A percentile compares a stretch with the other conserved stretches of the same genome.
phyloP scores from a whole-genome alignment of 2,888 invertebrate genomes.

The Podotricha telesiphe region DNA sequence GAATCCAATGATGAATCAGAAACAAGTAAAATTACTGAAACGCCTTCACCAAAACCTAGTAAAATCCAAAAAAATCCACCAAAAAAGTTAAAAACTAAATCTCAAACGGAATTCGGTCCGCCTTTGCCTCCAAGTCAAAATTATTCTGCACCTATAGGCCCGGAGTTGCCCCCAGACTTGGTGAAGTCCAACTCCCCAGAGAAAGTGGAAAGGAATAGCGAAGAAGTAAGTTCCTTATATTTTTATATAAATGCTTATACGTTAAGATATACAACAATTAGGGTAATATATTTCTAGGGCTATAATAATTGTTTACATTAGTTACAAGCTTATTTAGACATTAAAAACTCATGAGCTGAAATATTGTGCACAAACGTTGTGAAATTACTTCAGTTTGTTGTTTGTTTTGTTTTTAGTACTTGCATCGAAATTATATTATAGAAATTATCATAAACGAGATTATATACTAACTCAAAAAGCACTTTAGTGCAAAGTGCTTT shows the following conservation, averaged over 20 bases:
- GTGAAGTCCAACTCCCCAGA: constrained; percentile 49
- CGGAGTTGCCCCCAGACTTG: constrained; percentile 65
- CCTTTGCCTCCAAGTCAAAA: constrained; percentile 64
- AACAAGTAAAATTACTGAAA: constrained; percentile 48
- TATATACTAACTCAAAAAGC: too few species aligned
- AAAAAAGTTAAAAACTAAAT: constrained; percentile 64
- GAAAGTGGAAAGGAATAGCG: constrained; percentile 45
- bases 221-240: constrained; percentile 52
- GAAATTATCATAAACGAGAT: too few species aligned
- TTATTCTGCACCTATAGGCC: constrained; percentile 70
- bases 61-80: constrained; percentile 49
- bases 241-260: not conserved
- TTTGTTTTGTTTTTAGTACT: too few species aligned
- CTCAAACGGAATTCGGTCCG: constrained; percentile 64
- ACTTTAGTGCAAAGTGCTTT: too few species aligned
- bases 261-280: too few species aligned
- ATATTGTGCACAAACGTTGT: too few species aligned
- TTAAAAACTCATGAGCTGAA: too few species aligned
- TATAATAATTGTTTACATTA: too few species aligned
- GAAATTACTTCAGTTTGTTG: too few species aligned
- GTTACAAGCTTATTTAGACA: too few species aligned
- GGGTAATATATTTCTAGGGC: too few species aligned
- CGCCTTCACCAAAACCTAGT: constrained; percentile 45
- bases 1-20: constrained; percentile 79
- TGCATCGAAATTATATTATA: too few species aligned